Conservation (phyloP, 2,113 vertebrate species). For the Archocentrus centrarchus region DNA sequence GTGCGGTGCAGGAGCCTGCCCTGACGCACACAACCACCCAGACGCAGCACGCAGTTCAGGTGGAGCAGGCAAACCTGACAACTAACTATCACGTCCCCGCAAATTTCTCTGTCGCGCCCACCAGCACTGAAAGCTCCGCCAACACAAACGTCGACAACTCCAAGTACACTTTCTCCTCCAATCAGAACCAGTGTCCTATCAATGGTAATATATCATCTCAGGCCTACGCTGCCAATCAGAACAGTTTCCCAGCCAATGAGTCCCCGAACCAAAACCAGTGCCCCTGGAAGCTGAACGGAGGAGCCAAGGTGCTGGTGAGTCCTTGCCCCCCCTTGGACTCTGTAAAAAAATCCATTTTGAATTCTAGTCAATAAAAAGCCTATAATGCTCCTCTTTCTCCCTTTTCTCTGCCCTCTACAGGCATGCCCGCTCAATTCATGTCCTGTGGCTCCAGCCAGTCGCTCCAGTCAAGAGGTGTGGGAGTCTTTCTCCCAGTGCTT, state of each 20-base stretch:
- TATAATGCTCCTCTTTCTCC: neutral
- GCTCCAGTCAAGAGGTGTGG: constrained; percentile 84
- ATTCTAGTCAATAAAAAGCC: neutral
- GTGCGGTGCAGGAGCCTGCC: constrained; percentile 33
- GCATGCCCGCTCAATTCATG: constrained; percentile 84
- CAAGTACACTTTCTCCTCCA: constrained; percentile 69
- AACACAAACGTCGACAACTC: constrained; percentile 62
- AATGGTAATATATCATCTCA: constrained; percentile 48
- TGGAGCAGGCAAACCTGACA: constrained; percentile 45
- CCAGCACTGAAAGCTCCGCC: constrained; percentile 52
- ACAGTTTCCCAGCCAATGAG: constrained; percentile 46
- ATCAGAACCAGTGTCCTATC: constrained; percentile 69
- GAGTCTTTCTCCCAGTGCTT: constrained; percentile 87
- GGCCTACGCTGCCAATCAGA: constrained; percentile 60
- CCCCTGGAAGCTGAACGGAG: constrained; percentile 79
- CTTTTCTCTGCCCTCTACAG: constrained; percentile 52
- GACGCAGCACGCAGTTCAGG: constrained; percentile 50
- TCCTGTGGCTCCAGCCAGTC: constrained; percentile 79
- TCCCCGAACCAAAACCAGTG: constrained; percentile 73
- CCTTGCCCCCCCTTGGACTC: neutral
- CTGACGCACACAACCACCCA: constrained; percentile 12
- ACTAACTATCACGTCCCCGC: constrained; percentile 42
- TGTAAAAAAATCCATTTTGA: neutral
- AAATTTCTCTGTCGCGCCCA: constrained; percentile 54
- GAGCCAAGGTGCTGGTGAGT: constrained; percentile 84